Evolutionary conservation across 2,797 vertebrate genomes (phyloP).

Genomic region (Rhyacichthys aspro): DNA sequence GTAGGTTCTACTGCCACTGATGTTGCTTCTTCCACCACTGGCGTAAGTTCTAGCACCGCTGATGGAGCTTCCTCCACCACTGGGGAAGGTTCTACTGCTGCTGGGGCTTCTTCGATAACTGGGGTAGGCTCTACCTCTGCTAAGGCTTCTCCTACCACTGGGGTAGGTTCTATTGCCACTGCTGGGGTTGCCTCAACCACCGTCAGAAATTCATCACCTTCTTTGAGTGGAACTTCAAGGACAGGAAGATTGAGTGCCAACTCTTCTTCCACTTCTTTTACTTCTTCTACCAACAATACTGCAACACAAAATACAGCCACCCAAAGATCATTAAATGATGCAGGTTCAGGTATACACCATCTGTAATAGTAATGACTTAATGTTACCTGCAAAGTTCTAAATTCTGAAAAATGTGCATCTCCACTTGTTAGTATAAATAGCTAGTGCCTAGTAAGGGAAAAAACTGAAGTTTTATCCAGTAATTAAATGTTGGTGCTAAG

Average conservation of each 20-base stretch:
- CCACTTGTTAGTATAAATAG: no score
- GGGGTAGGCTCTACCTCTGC: constrained; percentile 7
- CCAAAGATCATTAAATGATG: constrained; percentile 59
- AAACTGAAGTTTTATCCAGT: no score
- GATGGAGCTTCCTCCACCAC: constrained; percentile 2
- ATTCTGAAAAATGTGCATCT: no score
- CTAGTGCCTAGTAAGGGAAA: no score
- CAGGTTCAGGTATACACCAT: no score
- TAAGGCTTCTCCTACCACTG: constrained; percentile 18
- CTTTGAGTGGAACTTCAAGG: constrained; percentile 13
- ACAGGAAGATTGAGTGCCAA: constrained; percentile 5
- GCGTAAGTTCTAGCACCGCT: no score
- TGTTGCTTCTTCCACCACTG: no score
- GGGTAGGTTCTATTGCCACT: not conserved
- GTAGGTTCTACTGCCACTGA: not conserved
- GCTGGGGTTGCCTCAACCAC: constrained; percentile 6
- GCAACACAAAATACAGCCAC: constrained; percentile 78
- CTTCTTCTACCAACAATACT: constrained; percentile 67
- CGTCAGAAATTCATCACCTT: constrained; percentile 20
- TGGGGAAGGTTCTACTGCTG: constrained; percentile 1
- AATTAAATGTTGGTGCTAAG: no score
- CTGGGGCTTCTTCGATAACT: constrained; percentile 1
- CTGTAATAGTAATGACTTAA: no score
- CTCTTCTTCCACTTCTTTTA: constrained; percentile 26
- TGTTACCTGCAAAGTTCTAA: constrained; percentile 9